Conservation (phyloP, 2,888 invertebrate genomes). For the Neocrepidodera transversa region DNA sequence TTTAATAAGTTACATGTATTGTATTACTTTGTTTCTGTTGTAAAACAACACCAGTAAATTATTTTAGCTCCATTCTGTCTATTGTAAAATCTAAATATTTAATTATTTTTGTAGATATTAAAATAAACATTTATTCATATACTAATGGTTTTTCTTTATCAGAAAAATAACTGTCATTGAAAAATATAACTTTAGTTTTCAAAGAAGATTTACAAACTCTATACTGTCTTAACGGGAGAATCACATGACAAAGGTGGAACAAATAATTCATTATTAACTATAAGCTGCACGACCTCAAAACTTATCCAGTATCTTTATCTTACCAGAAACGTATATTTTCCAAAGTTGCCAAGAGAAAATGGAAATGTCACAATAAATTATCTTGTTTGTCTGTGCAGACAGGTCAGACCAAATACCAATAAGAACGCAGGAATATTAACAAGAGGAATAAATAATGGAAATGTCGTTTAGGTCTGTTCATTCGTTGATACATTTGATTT, state of each 20-base stretch:
- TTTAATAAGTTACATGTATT: no score
- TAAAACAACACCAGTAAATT: no score
- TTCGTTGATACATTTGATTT: not conserved
- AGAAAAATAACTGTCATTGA: no score
- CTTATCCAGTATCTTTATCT: conserved; percentile 43
- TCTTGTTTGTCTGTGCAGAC: conserved; percentile 47
- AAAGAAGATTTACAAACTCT: no score
- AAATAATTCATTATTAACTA: conserved; percentile 37
- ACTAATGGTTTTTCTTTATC: no score
- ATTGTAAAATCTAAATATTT: no score
- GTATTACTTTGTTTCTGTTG: no score
- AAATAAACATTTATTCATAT: no score
- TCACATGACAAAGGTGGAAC: conserved; percentile 29
- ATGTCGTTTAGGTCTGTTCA: conserved; percentile 5
- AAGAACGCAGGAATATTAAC: conserved; percentile 43
- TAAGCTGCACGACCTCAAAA: conserved; percentile 38
- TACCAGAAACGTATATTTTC: conserved; percentile 39
- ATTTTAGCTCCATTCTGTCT: no score
- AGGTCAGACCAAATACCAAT: conserved; percentile 40
- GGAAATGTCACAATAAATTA: conserved; percentile 52
- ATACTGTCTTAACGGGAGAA: conserved; percentile 3
- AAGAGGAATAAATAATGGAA: conserved; percentile 38
- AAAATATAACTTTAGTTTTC: no score
- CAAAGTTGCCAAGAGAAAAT: conserved; percentile 47
- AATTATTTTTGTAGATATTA: no score